Evolutionary conservation across 2,888 invertebrate species (phyloP).

Genomic region (Epirrita christyi): DNA sequence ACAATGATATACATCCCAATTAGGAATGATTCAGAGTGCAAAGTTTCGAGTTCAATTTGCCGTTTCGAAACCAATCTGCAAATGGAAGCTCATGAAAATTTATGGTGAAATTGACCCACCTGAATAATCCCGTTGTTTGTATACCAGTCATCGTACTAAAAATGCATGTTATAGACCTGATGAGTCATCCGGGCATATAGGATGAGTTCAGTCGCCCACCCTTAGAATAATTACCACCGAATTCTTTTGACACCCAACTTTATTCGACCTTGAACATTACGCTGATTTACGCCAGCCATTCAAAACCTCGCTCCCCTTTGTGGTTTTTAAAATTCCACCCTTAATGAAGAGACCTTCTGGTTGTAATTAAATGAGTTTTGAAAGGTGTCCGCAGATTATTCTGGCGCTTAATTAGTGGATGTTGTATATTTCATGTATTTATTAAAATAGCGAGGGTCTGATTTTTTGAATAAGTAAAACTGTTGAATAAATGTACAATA

Average conservation of each 20-base stretch:
- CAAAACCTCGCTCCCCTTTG: slow-evolving; percentile 34
- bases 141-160: slow-evolving; percentile 42
- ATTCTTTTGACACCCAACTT: slow-evolving; percentile 49
- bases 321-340: slow-evolving; percentile 56
- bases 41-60: slow-evolving; percentile 18
- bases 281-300: slow-evolving; percentile 47
- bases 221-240: slow-evolving; percentile 55
- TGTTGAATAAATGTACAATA: too few relatives aligned
- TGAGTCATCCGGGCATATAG: slow-evolving; percentile 49
- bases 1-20: slow-evolving; percentile 16
- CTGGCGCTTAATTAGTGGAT: slow-evolving; percentile 50
- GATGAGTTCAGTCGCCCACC: slow-evolving; percentile 26
- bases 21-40: slow-evolving; percentile 21
- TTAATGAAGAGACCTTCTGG: slow-evolving; percentile 48
- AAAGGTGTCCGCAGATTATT: slow-evolving; percentile 47
- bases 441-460: slow-evolving; percentile 31
- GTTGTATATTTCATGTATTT: slow-evolving; percentile 49
- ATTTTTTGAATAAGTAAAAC: too few relatives aligned
- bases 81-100: slow-evolving; percentile 26
- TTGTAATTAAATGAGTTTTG: slow-evolving; percentile 56
- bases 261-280: slow-evolving; percentile 60
- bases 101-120: slow-evolving; percentile 40
- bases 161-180: slow-evolving; percentile 46
- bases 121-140: slow-evolving; percentile 22
- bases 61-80: slow-evolving; percentile 25